Base-by-base conservation (phyloP, 2,113 vertebrate species). In the Falcunculus frontatus region DNA sequence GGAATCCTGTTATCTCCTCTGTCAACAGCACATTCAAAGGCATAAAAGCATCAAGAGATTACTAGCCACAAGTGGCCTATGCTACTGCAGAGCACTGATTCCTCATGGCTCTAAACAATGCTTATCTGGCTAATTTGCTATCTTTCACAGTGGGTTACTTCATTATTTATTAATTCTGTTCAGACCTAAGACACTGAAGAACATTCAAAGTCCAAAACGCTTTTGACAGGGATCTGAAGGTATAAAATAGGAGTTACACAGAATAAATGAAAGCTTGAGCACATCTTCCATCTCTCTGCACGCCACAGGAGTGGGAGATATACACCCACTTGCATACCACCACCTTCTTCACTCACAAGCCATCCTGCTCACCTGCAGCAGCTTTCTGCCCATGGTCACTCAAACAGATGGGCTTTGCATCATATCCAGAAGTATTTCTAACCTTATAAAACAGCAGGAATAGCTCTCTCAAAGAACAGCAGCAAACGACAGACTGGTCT, bases 1-100 rank as follows among this genome's bases (percentile, higher is more conserved):
- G 86, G 15, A 89, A 42, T 81, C 56, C n/a, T 87, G 62, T 90
- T 93, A 93, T 49, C 37, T 91, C 42, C 62, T 68, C 16, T 60
- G 87, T 39, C 73, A 81, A 93, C 27, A 80, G 23, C 29, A 79
- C 35, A 64, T 64, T 82, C 33, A 82, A 64, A 83, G 46, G 50
- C 49, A 74, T 88, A 81, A 93, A 90, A 92, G 47, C 7, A 8
- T 47, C 23, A 20, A 81, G 39, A 16, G 46, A 88, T 75, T 85
- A 85, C 47, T 52, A 56, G 44, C 41, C 53, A 84, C 11, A 91
- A 94, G 39, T 14, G 47, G 29, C 26, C 56, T 56, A 19, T 18
- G 35, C 33, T 49, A 53, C 59, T 30, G 12, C 67, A 83, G 39
- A 81, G 29, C 46, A 76, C 47, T 22, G 52, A 77, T 50, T 89